These are phyloP conservation scores for Plectrocnemia conspersa DNA, from an alignment of 1,140 invertebrate genomes.

Conservation along the genomic window DNA sequence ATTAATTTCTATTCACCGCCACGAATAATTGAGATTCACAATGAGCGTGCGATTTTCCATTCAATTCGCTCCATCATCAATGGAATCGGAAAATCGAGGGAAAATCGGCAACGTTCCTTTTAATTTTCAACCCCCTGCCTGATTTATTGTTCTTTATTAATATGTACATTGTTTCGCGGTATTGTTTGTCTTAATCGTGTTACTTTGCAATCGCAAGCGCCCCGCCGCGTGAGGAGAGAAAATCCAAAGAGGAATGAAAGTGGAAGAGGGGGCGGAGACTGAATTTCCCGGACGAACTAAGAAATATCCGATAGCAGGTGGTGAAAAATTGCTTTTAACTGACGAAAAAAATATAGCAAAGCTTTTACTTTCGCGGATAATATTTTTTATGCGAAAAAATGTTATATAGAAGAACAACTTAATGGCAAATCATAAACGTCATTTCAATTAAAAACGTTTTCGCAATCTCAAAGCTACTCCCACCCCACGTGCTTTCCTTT, in stretches of 20 bases:
- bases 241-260: slow-evolving; percentile 2
- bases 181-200: slow-evolving; percentile 31
- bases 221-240: slow-evolving; percentile 18
- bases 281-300: not conserved
- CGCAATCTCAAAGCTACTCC: slow-evolving; percentile 20
- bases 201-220: slow-evolving; percentile 30
- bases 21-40: too few species aligned
- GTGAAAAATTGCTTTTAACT: not conserved
- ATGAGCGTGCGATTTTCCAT: too few species aligned
- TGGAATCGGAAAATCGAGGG: too few species aligned
- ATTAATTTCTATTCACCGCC: too few species aligned
- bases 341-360: not conserved
- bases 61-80: too few species aligned
- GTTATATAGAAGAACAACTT: slow-evolving; percentile 21
- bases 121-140: too few species aligned
- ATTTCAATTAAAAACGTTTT: slow-evolving; percentile 27
- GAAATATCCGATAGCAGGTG: slow-evolving; percentile 1
- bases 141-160: slow-evolving; percentile 14
- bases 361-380: not conserved
- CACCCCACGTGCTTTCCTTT: slow-evolving; percentile 14
- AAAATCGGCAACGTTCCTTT: too few species aligned
- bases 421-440: slow-evolving; percentile 26
- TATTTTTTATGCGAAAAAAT: slow-evolving; percentile 14
- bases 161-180: slow-evolving; percentile 10
- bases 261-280: not conserved